Evolutionary conservation across 2,888 invertebrate species (phyloP), one percentile per base, ranked within the genome.

Genomic region (Cephus runcator): DNA sequence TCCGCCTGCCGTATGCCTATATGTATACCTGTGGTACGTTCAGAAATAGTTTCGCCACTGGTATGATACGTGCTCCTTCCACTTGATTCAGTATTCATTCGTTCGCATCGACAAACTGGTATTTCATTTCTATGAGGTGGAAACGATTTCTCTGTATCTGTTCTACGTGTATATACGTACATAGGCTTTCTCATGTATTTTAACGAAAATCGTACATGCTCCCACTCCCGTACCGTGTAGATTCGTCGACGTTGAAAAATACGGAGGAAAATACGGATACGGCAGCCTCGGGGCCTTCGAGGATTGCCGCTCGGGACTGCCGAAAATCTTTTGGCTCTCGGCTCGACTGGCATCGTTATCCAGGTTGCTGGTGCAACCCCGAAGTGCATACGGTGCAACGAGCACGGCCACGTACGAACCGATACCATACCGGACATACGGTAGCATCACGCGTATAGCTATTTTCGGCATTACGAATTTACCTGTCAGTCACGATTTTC

Each of bases 51-150:
- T 69, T 56, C 34, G 73, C n/a, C 77, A 56, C 69, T 40, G 73
- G 77, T 35, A 77, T 73, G 71, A 73, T 75, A 68, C 75, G 34
- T 69, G 40, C 36, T 35, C 40, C 33, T 12, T 75, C 33, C 69
- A 68, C 35, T 73, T 35, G 34, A 56, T 74, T 69, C 68, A 33
- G 12, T 30, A 75, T 73, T 15, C 69, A 33, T 30, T 75, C 31
- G 34, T 69, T 69, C 74, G 31, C 35, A 4, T 69, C 34, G 31
- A 23, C 56, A 23, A 56, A 56, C 56, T 23, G 56, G 9, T 56
- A 56, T 56, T 56, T 56, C 56, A 9, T 56, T 56, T 56, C 23
- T 56, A 56, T 23, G 0, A 56, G 6, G 56, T 56, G 56, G 56
- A 56, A 56, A 56, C 56, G 15, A 56, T 56, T 56, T 56, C 9